A percentile compares a stretch with the other conserved stretches of the same genome.
Conservation (phyloP, 2,113 vertebrate genomes). For the Procavia capensis region DNA sequence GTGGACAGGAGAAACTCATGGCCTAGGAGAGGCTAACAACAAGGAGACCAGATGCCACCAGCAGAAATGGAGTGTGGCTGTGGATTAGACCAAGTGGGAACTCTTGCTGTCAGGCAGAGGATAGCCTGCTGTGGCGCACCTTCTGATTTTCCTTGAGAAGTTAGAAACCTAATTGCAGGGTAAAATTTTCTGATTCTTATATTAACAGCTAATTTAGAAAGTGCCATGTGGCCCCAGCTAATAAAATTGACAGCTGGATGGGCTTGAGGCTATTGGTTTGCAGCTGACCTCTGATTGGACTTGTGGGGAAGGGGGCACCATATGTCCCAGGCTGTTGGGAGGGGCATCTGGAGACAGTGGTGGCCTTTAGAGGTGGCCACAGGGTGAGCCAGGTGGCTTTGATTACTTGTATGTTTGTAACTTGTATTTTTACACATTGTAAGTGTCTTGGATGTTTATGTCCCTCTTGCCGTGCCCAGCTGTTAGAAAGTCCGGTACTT, state of each 20-base stretch:
- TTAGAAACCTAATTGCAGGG: neutral
- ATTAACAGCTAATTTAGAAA: neutral
- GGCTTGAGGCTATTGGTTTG: neutral
- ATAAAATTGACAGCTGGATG: rapidly evolving
- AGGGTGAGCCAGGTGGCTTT: neutral
- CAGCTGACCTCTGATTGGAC: neutral
- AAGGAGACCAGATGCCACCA: neutral
- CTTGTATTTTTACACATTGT: neutral
- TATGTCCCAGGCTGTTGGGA: neutral
- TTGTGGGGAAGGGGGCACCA: rapidly evolving
- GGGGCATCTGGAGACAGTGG: neutral
- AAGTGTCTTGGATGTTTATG: neutral
- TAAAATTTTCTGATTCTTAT: neutral
- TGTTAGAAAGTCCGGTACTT: neutral
- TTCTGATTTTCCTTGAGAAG: neutral
- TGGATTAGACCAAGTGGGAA: rapidly evolving
- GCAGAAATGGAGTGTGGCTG: neutral
- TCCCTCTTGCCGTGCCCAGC: neutral
- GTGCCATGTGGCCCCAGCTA: neutral
- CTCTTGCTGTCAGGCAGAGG: neutral
- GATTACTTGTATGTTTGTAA: neutral
- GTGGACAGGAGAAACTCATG: neutral
- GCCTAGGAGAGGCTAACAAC: neutral
- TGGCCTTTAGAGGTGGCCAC: neutral
- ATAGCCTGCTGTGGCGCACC: neutral